A percentile compares a stretch with the other conserved stretches of the same genome.
These are phyloP conservation scores for Ondatra zibethicus DNA, from an alignment of 2,113 vertebrate genomes.

Conservation along the genomic window DNA sequence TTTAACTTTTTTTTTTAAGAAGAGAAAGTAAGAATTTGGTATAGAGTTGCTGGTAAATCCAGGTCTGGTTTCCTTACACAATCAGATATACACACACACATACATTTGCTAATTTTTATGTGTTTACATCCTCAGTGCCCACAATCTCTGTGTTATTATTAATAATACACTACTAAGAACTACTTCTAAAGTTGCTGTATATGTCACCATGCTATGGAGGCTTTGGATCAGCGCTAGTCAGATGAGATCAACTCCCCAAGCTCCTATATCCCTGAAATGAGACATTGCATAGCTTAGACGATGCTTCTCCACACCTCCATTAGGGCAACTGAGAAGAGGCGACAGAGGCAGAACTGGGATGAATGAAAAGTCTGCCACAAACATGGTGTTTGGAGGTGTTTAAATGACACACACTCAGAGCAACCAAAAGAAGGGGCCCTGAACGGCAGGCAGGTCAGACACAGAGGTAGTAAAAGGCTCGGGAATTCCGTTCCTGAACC, in stretches of 20 bases:
- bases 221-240: neutral
- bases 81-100: fast-evolving
- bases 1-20: neutral
- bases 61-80: neutral
- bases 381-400: neutral
- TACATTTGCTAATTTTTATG: neutral
- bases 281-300: neutral
- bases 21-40: neutral
- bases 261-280: neutral
- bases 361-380: neutral
- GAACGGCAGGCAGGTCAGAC: neutral
- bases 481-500: no score
- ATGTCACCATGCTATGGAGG: no score
- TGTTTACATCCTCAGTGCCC: neutral
- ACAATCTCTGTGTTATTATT: neutral
- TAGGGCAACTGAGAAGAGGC: neutral
- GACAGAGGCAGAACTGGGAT: neutral
- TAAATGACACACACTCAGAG: neutral
- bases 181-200: neutral
- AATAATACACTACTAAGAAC: neutral
- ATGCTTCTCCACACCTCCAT: neutral
- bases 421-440: neutral
- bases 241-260: neutral
- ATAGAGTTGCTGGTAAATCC: neutral
- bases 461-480: neutral